A percentile compares a stretch with the other conserved stretches of the same genome.
Evolutionary conservation across 2,113 vertebrate genomes (phyloP).

Genomic region (Polypterus senegalus): DNA sequence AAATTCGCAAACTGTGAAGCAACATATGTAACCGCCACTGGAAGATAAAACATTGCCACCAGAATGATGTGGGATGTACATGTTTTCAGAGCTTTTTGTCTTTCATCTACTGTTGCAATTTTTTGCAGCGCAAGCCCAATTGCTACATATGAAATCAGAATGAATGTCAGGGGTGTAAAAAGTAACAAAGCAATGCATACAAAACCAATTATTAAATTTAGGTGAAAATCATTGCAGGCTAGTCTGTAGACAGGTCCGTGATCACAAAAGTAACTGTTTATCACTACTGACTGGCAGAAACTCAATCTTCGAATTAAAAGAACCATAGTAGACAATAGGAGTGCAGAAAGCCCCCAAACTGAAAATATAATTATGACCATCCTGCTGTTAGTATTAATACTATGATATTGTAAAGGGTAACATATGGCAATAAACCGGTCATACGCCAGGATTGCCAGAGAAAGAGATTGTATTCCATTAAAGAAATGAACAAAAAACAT

Average conservation of each 20-base stretch:
- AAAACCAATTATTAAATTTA: constrained; percentile 7
- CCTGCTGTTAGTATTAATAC: constrained; percentile 20
- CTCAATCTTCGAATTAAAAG: constrained; percentile 28
- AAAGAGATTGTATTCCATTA: constrained; percentile 29
- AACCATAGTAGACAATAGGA: neutral
- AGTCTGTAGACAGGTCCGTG: constrained; percentile 26
- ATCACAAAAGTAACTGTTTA: constrained; percentile 40
- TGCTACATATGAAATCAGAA: constrained; percentile 14
- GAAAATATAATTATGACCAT: constrained; percentile 17
- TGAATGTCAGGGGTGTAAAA: constrained; percentile 12
- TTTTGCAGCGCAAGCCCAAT: neutral
- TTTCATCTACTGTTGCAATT: neutral
- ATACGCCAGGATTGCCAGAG: constrained; percentile 31
- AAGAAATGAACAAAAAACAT: constrained; percentile 36
- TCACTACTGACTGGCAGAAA: constrained; percentile 35
- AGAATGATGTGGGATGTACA: neutral
- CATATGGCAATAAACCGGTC: constrained; percentile 42
- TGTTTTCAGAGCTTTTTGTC: neutral
- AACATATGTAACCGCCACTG: neutral
- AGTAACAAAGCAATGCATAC: neutral
- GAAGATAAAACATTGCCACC: neutral
- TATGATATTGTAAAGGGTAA: constrained; percentile 32
- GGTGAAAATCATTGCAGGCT: constrained; percentile 30
- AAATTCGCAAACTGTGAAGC: constrained; percentile 12
- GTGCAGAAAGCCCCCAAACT: constrained; percentile 7